Conservation (phyloP, 2,888 invertebrate genomes). For the Drosophila meridionalis region DNA sequence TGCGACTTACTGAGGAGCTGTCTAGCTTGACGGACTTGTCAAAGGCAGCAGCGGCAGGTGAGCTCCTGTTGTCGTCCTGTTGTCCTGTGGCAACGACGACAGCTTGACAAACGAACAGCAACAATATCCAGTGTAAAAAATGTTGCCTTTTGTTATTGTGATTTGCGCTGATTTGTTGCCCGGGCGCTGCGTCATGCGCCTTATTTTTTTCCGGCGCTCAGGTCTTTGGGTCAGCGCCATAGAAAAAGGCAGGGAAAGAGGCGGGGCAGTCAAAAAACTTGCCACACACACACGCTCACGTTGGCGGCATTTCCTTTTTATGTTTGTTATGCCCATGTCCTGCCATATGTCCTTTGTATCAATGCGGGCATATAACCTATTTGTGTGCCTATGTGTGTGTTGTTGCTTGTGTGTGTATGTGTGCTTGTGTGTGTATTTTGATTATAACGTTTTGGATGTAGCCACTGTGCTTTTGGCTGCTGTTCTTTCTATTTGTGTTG, state of each 20-base stretch:
- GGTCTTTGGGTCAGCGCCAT: slow-evolving; percentile 67
- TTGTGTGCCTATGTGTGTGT: neutral
- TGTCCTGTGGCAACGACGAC: slow-evolving; percentile 16
- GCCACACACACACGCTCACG: slow-evolving; percentile 23
- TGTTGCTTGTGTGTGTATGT: slow-evolving; percentile 9
- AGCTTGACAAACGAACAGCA: slow-evolving; percentile 56
- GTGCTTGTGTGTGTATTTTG: slow-evolving; percentile 51
- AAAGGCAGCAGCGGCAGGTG: slow-evolving; percentile 38
- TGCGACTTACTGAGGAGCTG: slow-evolving; percentile 38
- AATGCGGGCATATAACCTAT: slow-evolving; percentile 48
- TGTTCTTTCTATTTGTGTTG: slow-evolving; percentile 17
- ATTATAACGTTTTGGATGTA: slow-evolving; percentile 51
- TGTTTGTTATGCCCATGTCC: slow-evolving; percentile 49
- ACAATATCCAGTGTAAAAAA: slow-evolving; percentile 6
- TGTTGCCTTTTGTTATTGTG: slow-evolving; percentile 60
- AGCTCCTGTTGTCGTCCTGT: slow-evolving; percentile 22
- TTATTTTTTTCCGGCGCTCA: slow-evolving; percentile 60
- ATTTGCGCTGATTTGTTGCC: slow-evolving; percentile 79
- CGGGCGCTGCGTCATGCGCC: slow-evolving; percentile 62
- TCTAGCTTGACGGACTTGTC: slow-evolving; percentile 44
- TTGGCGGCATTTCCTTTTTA: slow-evolving; percentile 43
- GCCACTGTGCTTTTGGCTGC: slow-evolving; percentile 48
- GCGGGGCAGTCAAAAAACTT: slow-evolving; percentile 26
- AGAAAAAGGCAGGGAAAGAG: neutral
- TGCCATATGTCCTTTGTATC: slow-evolving; percentile 74